phyloP scores from a whole-genome alignment of 2,797 vertebrate species.

The Micromesistius poutassou region DNA sequence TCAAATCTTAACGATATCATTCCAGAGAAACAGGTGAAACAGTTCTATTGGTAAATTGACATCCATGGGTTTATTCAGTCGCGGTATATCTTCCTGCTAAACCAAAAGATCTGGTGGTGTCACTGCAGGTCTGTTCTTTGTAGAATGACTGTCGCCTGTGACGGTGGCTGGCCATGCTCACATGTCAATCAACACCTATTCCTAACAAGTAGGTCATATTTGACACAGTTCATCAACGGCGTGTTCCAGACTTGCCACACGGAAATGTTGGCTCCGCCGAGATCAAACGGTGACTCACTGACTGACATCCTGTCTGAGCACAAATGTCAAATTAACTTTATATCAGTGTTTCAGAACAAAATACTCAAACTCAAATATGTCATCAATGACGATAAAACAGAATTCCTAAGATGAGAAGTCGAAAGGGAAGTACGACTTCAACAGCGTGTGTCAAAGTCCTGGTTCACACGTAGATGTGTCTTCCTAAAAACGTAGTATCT shows the following conservation, averaged over 20 bases:
- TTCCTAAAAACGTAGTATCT: no score
- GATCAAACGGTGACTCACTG: background rate
- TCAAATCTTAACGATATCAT: no score
- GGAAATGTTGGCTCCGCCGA: background rate
- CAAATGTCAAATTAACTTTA: background rate
- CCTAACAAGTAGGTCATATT: background rate
- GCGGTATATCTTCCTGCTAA: background rate
- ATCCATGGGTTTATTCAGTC: background rate
- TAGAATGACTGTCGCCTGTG: background rate
- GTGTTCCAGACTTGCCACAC: background rate
- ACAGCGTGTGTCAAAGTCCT: no score
- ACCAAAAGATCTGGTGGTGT: background rate
- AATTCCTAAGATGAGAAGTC: background rate
- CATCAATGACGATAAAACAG: background rate
- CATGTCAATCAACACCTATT: background rate
- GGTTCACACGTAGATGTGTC: no score
- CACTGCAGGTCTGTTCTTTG: background rate
- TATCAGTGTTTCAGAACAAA: background rate
- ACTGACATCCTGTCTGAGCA: no score
- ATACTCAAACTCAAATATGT: background rate
- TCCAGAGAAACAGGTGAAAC: no score
- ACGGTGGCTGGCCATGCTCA: background rate
- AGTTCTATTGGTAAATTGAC: no score
- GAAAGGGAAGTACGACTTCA: background rate
- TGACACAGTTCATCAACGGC: background rate